A percentile compares a stretch with the other conserved stretches of the same genome.
phyloP scores from a whole-genome alignment of 2,888 invertebrate species.

The Caenorhabditis sulstoni region DNA sequence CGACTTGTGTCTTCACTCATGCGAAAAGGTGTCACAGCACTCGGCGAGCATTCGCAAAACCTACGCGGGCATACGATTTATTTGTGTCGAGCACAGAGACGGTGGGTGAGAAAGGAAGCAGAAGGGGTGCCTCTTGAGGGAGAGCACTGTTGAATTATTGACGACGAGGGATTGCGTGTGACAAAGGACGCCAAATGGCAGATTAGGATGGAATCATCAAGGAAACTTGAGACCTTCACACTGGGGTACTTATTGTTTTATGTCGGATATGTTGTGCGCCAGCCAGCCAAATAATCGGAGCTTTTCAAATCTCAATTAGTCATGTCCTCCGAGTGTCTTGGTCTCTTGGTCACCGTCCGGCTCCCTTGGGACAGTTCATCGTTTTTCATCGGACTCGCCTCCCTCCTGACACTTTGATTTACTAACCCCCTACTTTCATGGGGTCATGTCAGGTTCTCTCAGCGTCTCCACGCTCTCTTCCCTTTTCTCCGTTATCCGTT shows the following conservation, averaged over 20 bases:
- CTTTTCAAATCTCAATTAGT: not conserved
- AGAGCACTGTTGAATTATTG: slow-evolving; percentile 4
- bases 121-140: not conserved
- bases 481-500: slow-evolving; percentile 4
- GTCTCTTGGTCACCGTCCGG: not conserved
- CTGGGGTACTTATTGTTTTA: too few species aligned
- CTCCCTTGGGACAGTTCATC: slow-evolving; percentile 5
- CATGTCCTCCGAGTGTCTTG: not conserved
- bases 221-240: too few species aligned
- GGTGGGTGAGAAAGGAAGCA: slow-evolving; percentile 49
- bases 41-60: slow-evolving; percentile 71
- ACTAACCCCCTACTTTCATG: slow-evolving; percentile 42
- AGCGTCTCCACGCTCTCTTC: slow-evolving; percentile 7
- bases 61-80: slow-evolving; percentile 73
- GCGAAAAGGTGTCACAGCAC: slow-evolving; percentile 69
- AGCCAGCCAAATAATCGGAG: too few species aligned
- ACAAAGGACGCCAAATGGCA: too few species aligned
- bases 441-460: slow-evolving; percentile 26
- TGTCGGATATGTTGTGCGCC: too few species aligned
- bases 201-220: too few species aligned
- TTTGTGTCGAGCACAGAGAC: slow-evolving; percentile 70
- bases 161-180: not conserved
- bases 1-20: slow-evolving; percentile 68
- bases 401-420: slow-evolving; percentile 52
- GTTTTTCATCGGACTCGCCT: slow-evolving; percentile 5